Conservation (phyloP, 2,797 vertebrate species). For the Rhabdophis nuchalis region DNA sequence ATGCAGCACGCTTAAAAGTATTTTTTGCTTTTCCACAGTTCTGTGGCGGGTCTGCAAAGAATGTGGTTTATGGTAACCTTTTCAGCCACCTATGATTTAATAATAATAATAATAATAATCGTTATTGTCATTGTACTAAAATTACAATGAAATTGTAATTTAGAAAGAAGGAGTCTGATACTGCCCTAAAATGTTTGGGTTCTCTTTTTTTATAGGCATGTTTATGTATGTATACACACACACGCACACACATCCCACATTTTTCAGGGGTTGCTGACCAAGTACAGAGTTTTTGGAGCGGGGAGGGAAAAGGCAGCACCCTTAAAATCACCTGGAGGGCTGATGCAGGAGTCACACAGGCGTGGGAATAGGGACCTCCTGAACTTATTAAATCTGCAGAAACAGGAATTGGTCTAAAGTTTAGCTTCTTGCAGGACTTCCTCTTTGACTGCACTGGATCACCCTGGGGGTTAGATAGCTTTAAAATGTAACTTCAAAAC, state of each 20-base stretch:
- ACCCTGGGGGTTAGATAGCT: not conserved
- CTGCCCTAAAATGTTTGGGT: not conserved
- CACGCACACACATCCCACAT: not conserved
- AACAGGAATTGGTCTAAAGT: not conserved
- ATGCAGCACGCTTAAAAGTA: not conserved
- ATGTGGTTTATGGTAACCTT: not conserved
- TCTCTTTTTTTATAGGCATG: not conserved
- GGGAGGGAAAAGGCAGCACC: not conserved
- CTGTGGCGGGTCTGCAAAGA: not conserved
- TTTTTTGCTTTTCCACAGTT: not conserved
- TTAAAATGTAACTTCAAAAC: not conserved
- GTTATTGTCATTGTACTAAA: too few species aligned
- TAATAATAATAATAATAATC: too few species aligned
- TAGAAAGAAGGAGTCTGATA: not conserved
- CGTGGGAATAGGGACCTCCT: too few species aligned
- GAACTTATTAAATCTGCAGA: not conserved
- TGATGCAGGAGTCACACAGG: not conserved
- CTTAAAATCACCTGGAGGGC: not conserved
- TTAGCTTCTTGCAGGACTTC: not conserved
- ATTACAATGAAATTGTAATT: too few species aligned
- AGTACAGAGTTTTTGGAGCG: not conserved
- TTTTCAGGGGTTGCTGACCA: not conserved
- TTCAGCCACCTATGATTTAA: not conserved
- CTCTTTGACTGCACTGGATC: not conserved
- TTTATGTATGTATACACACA: not conserved